A percentile compares a stretch with the other conserved stretches of the same genome.
These are phyloP conservation scores for Strigops habroptila DNA, from an alignment of 2,113 vertebrate genomes.

Conservation along the genomic window DNA sequence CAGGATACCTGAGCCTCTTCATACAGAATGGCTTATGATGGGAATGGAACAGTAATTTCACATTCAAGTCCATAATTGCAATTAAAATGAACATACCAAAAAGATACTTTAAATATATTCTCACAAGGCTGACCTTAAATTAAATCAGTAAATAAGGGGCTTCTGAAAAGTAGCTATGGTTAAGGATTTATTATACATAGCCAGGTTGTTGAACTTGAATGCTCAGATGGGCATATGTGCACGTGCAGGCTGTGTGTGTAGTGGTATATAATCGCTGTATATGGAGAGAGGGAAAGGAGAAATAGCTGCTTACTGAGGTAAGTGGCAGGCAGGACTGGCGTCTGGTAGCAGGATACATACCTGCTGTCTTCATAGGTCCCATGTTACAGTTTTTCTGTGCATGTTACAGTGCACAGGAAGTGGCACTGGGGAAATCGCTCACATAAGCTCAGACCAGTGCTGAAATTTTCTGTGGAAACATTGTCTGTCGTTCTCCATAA, in stretches of 20 bases:
- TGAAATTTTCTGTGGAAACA: not conserved
- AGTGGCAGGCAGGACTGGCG: not conserved
- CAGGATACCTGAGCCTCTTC: not conserved
- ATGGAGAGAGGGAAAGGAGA: not conserved
- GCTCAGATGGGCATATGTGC: not conserved
- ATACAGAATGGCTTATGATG: not conserved
- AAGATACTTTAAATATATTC: not conserved
- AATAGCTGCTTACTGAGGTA: not conserved
- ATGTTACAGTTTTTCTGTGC: rapidly evolving
- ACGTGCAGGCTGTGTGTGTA: not conserved
- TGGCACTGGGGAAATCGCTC: rapidly evolving
- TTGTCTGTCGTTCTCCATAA: not conserved
- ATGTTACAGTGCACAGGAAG: not conserved
- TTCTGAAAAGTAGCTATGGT: not conserved
- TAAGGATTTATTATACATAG: not conserved
- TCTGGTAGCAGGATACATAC: not conserved
- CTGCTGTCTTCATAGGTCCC: not conserved
- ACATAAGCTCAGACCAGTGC: not conserved
- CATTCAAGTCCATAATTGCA: not conserved
- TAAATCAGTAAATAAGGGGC: not conserved
- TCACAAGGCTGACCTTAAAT: not conserved
- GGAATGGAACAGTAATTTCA: not conserved
- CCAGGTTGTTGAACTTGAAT: not conserved
- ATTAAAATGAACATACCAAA: not conserved
- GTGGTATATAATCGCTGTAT: not conserved